phyloP scores from a whole-genome alignment of 1,140 invertebrate genomes.

The Lerema accius region DNA sequence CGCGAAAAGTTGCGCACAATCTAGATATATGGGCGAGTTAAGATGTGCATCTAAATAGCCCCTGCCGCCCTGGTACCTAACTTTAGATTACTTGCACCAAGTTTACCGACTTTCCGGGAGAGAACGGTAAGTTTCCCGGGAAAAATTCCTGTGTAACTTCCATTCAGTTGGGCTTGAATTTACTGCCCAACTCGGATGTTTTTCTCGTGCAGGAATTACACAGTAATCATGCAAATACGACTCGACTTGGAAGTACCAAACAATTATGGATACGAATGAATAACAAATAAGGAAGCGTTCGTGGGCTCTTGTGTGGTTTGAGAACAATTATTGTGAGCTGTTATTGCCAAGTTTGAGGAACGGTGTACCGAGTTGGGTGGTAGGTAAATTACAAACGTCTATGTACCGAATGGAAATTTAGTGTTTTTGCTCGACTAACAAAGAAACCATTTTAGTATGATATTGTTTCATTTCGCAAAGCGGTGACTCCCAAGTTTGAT shows the following conservation, averaged over 20 bases:
- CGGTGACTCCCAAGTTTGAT: no score
- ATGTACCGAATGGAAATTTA: no score
- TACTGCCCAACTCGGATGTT: slow-evolving; percentile 64
- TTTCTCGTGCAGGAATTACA: slow-evolving; percentile 54
- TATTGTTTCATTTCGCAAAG: no score
- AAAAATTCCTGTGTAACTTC: slow-evolving; percentile 70
- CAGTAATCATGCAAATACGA: slow-evolving; percentile 50
- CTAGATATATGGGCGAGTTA: slow-evolving; percentile 79
- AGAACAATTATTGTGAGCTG: slow-evolving; percentile 1
- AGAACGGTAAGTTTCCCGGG: slow-evolving; percentile 57
- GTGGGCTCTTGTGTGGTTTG: slow-evolving; percentile 16
- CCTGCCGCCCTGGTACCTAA: slow-evolving; percentile 73
- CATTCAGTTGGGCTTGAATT: slow-evolving; percentile 70
- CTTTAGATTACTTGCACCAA: slow-evolving; percentile 80
- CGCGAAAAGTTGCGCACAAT: slow-evolving; percentile 59
- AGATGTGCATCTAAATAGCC: slow-evolving; percentile 81
- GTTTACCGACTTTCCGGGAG: slow-evolving; percentile 62
- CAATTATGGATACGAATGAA: slow-evolving; percentile 34
- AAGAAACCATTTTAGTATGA: no score
- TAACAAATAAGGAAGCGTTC: slow-evolving; percentile 32
- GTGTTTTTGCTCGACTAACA: no score
- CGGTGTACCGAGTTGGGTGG: background rate
- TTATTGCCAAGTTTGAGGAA: background rate
- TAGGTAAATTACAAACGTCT: no score
- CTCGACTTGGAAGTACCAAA: slow-evolving; percentile 11